Percentiles rank a stretch among this genome's conserved stretches.
Evolutionary conservation across 2,797 vertebrate species (phyloP).

Genomic region (Lagodon rhomboides): DNA sequence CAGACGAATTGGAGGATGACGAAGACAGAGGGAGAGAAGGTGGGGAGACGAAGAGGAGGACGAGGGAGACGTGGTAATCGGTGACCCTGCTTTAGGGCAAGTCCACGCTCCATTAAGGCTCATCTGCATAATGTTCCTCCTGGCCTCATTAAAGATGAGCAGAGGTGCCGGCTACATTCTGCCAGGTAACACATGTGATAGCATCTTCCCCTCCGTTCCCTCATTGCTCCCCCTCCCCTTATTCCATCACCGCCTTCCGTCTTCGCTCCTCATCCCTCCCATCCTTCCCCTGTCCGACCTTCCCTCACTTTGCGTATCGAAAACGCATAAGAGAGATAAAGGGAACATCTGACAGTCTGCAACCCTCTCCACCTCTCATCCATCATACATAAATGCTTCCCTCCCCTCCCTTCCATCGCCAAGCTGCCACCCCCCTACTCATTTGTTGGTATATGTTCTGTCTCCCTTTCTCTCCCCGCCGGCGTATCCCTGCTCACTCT

Average conservation of each 20-base stretch:
- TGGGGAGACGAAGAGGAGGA: slow-evolving; percentile 12
- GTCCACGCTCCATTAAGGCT: slow-evolving; percentile 76
- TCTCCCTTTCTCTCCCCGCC: slow-evolving; percentile 46
- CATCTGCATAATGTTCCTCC: slow-evolving; percentile 83
- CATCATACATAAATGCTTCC: slow-evolving; percentile 73
- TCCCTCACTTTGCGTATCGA: slow-evolving; percentile 61
- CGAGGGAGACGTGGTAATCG: slow-evolving; percentile 43
- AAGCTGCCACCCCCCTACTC: slow-evolving; percentile 43
- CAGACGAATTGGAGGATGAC: slow-evolving; percentile 29
- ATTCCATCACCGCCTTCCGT: slow-evolving; percentile 44
- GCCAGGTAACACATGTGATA: slow-evolving; percentile 58
- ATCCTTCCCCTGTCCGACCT: slow-evolving; percentile 44
- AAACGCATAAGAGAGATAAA: slow-evolving; percentile 72
- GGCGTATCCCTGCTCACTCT: slow-evolving; percentile 52
- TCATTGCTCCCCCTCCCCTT: background rate
- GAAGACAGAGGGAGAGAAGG: slow-evolving; percentile 23
- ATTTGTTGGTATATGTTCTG: slow-evolving; percentile 69
- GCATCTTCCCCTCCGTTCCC: slow-evolving; percentile 33
- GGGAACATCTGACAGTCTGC: slow-evolving; percentile 77
- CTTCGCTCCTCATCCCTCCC: slow-evolving; percentile 33
- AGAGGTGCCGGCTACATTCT: slow-evolving; percentile 61
- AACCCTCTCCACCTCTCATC: slow-evolving; percentile 77
- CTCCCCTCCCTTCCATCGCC: slow-evolving; percentile 41
- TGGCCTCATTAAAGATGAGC: slow-evolving; percentile 76
- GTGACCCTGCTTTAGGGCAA: slow-evolving; percentile 60